Evolutionary conservation across 2,113 vertebrate genomes (phyloP), one percentile per base, ranked within the genome.

Genomic region (Serilophus lunatus): DNA sequence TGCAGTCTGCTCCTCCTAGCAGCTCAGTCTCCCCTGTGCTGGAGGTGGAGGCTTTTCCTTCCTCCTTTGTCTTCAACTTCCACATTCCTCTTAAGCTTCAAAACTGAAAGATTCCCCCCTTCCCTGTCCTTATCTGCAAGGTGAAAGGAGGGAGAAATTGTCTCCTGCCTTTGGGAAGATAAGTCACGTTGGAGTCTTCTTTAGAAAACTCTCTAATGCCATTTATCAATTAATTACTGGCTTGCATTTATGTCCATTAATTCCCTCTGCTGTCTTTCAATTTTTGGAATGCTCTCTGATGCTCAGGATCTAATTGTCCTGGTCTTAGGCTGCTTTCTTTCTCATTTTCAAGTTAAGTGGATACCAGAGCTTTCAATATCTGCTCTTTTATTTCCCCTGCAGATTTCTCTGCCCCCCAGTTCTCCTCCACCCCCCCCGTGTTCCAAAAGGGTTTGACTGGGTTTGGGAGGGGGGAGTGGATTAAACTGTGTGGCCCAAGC

Each of bases 151-250:
- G 85, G 83, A 92, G 81, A 50, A 93, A 70, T 88, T 68, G 71
- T 90, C 93, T 93, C 40, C 96, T 94, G 97, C 86, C 82, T 51
- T 42, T 49, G 90, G 66, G 53, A 84, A 97, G 96, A 97, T 96
- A 97, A 97, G 95, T 96, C 96, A 96, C 83, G 81, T 96, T 44
- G 92, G 92, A 56, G 42, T 78, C 83, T 69, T 56, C 93, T 95
- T 96, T 82, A 94, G 92, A 94, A 95, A 95, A 53, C 88, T 92
- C 93, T 92, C 64, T 92, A 59, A 92, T 89, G 90, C 90, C 78
- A 86, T 97, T 97, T 97, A 97, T 97, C 97, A 96, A 97, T 97
- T 96, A 97, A 97, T 97, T 97, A 95, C 91, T 63, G 66, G 75
- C n/a, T 93, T 95, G 88, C 90, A 42, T 94, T 92, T 86, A 59